Conservation (phyloP, 2,797 vertebrate genomes). For the Clamator glandarius region DNA sequence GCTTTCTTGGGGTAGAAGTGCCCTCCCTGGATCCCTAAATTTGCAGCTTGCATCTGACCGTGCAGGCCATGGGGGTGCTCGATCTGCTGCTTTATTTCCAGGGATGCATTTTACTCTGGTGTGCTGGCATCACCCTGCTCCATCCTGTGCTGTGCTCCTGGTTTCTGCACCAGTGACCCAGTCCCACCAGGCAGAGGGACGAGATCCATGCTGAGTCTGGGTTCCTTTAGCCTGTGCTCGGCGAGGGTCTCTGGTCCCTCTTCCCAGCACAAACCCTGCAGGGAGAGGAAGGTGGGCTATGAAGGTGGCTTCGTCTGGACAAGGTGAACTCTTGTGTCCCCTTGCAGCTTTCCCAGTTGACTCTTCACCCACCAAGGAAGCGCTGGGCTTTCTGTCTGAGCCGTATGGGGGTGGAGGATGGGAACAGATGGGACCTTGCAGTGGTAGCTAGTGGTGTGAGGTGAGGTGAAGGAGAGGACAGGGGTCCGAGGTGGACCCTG, state of each 20-base stretch:
- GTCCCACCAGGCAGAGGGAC: not conserved
- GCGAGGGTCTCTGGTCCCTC: no score
- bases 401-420: not conserved
- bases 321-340: not conserved
- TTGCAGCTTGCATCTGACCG: not conserved
- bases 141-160: not conserved
- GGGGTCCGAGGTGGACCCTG: fast-evolving
- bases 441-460: not conserved
- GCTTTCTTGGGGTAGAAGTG: not conserved
- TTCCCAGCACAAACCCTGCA: not conserved
- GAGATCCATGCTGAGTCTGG: fast-evolving
- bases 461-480: not conserved
- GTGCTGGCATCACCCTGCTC: no score
- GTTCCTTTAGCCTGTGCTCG: not conserved
- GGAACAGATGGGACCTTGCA: not conserved
- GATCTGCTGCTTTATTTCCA: not conserved
- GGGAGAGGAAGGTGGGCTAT: not conserved
- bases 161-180: fast-evolving
- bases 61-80: not conserved
- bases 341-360: not conserved
- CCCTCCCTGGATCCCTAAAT: not conserved
- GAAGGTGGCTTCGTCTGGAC: not conserved
- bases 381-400: not conserved
- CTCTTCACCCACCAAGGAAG: fast-evolving
- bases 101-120: not conserved